Conservation (phyloP, 2,113 vertebrate genomes). For the Steatornis caripensis region DNA sequence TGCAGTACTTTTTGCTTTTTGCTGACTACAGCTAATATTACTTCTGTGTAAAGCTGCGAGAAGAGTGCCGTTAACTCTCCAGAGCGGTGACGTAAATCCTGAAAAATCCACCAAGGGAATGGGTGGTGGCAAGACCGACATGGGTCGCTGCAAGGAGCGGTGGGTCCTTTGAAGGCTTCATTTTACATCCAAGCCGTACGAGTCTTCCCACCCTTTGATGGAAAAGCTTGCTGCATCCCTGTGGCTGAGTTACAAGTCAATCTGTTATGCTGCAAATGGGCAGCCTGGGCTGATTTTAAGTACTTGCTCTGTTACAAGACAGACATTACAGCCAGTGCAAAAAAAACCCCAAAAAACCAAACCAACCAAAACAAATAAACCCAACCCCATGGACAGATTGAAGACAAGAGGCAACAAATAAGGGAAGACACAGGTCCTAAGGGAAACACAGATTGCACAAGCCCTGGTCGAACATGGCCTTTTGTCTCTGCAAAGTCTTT, state of each 20-base stretch:
- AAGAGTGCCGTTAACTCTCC: not conserved
- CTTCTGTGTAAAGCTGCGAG: not conserved
- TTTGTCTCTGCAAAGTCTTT: not conserved
- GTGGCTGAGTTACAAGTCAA: not conserved
- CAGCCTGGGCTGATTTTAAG: not conserved
- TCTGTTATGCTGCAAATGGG: not conserved
- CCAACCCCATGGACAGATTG: not conserved
- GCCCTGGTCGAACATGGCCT: not conserved
- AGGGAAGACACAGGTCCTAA: not conserved
- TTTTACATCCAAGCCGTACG: not conserved
- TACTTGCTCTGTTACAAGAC: not conserved
- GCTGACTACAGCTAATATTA: not conserved
- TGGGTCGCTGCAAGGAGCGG: not conserved
- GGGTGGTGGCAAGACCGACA: not conserved
- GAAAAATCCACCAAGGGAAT: conserved; percentile 32
- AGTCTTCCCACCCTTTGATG: not conserved
- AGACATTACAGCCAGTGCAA: not conserved
- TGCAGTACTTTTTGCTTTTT: not conserved
- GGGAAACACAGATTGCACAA: not conserved
- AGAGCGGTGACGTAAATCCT: not conserved
- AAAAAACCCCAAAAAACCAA: not conserved
- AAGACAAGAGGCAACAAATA: not conserved
- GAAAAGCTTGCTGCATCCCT: not conserved
- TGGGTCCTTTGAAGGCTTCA: not conserved
- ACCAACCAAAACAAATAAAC: not conserved